Base-by-base conservation (phyloP, 35 echinoderm and acorn worm species). In the Strongylocentrotus purpuratus region DNA sequence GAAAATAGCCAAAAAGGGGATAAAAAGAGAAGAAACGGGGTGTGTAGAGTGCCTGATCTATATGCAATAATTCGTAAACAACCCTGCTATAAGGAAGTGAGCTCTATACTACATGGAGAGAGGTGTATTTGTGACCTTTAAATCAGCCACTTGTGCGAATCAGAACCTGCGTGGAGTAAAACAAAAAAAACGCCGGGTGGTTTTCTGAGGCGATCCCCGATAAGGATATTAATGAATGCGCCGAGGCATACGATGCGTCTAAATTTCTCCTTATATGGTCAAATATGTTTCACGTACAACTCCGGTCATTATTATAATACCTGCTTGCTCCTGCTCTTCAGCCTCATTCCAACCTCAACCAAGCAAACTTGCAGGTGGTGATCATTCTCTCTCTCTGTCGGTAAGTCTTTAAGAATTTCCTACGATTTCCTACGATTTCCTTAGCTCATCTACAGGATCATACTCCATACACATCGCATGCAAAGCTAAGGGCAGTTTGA, bases 231-330 rank as follows among this genome's bases (percentile, higher is more conserved):
- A 48, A 94, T 94, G 59, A 94, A 94, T 94, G 41, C 92, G 48
- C 92, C 92, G 92, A 94, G 92, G 92, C 92, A 31, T 94, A 94
- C 46, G 92, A 94, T 94, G 92, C 92, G 92, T 94, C 92, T 31
- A 94, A 94, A 94, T 94, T 94, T 94, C 92, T 94, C 92, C 92
- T 94, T 94, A 94, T 94, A 94, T 94, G 92, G 92, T 60, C 92
- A 94, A 94, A 94, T 94, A 94, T 94, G 46, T 58, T 94, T 94
- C 92, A 58, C 92, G 92, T 94, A 94, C 11, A 5, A 46, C 32
- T 15, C 11, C 48, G 92, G 48, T 58, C 92, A 94, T 94, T 94
- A 94, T 94, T 45, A 89, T 89, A 89, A 89, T 46, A 89, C 33
- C 12, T 15, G 87, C 32, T 33, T 89, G 87, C 32, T 45, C 33